Conservation (phyloP, 2,888 invertebrate species). For the Atherix ibis region DNA sequence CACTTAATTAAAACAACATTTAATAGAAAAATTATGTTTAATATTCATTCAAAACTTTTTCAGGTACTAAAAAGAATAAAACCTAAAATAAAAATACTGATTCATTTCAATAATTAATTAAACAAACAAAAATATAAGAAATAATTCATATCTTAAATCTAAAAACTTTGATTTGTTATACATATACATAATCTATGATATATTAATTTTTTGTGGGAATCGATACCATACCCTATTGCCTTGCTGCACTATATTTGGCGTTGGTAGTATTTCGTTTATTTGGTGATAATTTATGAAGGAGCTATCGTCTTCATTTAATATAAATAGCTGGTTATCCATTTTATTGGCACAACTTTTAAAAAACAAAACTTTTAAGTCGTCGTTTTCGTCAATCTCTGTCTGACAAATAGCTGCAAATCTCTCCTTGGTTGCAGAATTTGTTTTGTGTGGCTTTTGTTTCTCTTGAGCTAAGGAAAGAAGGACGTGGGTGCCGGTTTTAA, state of each 20-base stretch:
- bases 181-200: too few relatives aligned
- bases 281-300: background rate
- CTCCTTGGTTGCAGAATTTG: slow-evolving; percentile 5
- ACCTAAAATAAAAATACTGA: too few relatives aligned
- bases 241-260: background rate
- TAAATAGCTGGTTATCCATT: slow-evolving; percentile 8
- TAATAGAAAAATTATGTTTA: too few relatives aligned
- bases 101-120: too few relatives aligned
- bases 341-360: background rate
- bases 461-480: slow-evolving; percentile 5
- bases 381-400: slow-evolving; percentile 1
- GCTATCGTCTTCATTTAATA: slow-evolving; percentile 6
- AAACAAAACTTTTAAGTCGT: slow-evolving; percentile 7
- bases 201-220: too few relatives aligned
- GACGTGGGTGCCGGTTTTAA: slow-evolving; percentile 7
- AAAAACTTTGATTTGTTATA: too few relatives aligned
- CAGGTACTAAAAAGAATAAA: too few relatives aligned
- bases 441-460: too few relatives aligned
- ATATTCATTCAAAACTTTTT: too few relatives aligned
- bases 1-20: too few relatives aligned
- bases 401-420: slow-evolving; percentile 9
- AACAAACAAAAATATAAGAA: too few relatives aligned
- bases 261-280: background rate
- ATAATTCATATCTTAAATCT: too few relatives aligned
- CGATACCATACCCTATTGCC: background rate